These are phyloP conservation scores for Sinohyriopsis cumingii DNA, from an alignment of 2,888 invertebrate genomes.

Conservation along the genomic window DNA sequence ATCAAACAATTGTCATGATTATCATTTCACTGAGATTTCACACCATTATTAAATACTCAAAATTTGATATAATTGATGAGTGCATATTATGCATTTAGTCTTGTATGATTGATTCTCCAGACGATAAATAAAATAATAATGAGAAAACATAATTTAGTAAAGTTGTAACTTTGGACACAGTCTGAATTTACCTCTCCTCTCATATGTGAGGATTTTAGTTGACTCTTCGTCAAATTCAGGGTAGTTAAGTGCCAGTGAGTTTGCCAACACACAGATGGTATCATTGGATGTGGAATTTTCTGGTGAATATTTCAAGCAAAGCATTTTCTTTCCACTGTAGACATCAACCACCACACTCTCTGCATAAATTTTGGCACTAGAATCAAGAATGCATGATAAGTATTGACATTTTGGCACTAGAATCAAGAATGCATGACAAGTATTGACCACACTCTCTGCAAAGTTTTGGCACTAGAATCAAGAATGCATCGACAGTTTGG, in stretches of 20 bases:
- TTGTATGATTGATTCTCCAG: too few relatives aligned
- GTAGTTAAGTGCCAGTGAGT: constrained; percentile 20
- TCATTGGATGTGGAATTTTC: constrained; percentile 38
- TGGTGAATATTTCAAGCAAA: constrained; percentile 53
- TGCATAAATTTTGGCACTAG: constrained; percentile 42
- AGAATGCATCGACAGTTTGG: too few relatives aligned
- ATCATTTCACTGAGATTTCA: too few relatives aligned
- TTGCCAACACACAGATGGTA: constrained; percentile 30
- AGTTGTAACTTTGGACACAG: neutral
- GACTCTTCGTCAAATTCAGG: constrained; percentile 24
- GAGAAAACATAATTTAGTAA: too few relatives aligned
- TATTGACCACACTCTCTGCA: too few relatives aligned
- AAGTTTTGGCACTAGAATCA: too few relatives aligned
- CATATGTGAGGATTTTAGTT: constrained; percentile 30
- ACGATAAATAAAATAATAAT: too few relatives aligned
- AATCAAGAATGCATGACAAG: too few relatives aligned
- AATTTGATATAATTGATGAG: too few relatives aligned
- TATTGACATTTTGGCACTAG: neutral
- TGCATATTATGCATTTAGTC: too few relatives aligned
- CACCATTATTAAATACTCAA: too few relatives aligned
- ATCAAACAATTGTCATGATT: too few relatives aligned
- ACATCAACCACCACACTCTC: constrained; percentile 54
- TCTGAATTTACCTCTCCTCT: constrained; percentile 38
- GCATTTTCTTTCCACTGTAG: constrained; percentile 34
- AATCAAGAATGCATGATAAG: neutral